phyloP scores from a whole-genome alignment of 2,797 vertebrate species.

The Poecile montanus region DNA sequence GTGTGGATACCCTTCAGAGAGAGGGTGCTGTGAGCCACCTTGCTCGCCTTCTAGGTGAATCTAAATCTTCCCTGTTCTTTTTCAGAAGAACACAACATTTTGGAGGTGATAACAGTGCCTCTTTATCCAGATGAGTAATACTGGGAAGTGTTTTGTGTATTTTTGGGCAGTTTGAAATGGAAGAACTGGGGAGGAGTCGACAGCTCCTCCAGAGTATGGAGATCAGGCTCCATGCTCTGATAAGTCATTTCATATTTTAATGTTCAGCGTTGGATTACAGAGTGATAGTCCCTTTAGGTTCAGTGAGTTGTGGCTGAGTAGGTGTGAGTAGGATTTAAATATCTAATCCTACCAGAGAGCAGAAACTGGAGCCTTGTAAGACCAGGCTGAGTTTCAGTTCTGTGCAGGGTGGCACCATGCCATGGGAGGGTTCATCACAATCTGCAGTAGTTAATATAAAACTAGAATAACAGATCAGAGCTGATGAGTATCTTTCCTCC shows the following conservation, averaged over 20 bases:
- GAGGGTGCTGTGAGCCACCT: neutral
- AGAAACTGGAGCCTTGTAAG: neutral
- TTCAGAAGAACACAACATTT: neutral
- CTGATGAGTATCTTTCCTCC: slow-evolving; percentile 59
- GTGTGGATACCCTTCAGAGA: neutral
- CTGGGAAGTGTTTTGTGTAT: neutral
- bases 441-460: slow-evolving; percentile 55
- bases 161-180: neutral
- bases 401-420: neutral
- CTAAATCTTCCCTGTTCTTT: neutral
- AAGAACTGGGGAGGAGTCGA: neutral
- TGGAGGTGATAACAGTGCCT: neutral
- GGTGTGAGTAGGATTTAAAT: neutral
- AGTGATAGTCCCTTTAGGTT: neutral
- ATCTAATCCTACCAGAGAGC: neutral
- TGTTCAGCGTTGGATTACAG: neutral
- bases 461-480: slow-evolving; percentile 42
- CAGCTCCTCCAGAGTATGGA: neutral
- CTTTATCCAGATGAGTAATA: neutral
- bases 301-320: neutral
- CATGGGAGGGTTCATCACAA: neutral
- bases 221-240: neutral
- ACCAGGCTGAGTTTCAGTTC: neutral
- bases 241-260: neutral
- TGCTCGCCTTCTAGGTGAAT: neutral